phyloP scores from a whole-genome alignment of 1,140 invertebrate species.

The Heliconius hermathena region DNA sequence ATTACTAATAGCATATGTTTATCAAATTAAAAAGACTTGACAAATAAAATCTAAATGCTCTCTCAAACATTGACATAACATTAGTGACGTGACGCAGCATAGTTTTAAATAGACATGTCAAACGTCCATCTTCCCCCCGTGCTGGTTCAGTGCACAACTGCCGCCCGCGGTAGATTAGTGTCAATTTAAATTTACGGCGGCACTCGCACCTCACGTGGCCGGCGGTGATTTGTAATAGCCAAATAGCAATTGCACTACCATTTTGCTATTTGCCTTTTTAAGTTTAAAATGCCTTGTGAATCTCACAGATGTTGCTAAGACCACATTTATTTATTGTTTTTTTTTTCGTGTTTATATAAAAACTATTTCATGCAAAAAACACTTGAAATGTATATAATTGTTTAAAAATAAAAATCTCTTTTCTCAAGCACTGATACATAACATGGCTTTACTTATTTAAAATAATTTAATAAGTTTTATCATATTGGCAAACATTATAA shows the following conservation, averaged over 20 bases:
- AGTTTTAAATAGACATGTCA: conserved; percentile 16
- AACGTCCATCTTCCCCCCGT: conserved; percentile 21
- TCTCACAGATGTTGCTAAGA: not conserved
- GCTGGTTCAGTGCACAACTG: conserved; percentile 35
- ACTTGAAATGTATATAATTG: no score
- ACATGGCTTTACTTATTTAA: no score
- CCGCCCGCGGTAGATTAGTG: conserved; percentile 47
- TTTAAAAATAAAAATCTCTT: no score
- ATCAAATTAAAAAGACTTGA: not conserved
- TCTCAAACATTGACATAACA: not conserved
- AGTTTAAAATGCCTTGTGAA: not conserved
- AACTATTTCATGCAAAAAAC: not conserved
- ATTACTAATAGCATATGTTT: not conserved
- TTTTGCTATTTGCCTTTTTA: conserved; percentile 36
- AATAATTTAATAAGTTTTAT: no score
- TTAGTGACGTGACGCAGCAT: not conserved
- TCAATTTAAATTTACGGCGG: conserved; percentile 61
- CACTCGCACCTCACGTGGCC: conserved; percentile 47
- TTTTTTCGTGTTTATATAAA: no score
- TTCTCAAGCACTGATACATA: no score
- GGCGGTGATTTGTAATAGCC: conserved; percentile 49
- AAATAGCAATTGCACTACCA: conserved; percentile 29
- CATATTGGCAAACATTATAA: no score
- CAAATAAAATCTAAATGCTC: not conserved
- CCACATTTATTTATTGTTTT: not conserved